These are phyloP conservation scores for Ibidorhyncha struthersii DNA, from an alignment of 2,113 vertebrate genomes.

Conservation along the genomic window DNA sequence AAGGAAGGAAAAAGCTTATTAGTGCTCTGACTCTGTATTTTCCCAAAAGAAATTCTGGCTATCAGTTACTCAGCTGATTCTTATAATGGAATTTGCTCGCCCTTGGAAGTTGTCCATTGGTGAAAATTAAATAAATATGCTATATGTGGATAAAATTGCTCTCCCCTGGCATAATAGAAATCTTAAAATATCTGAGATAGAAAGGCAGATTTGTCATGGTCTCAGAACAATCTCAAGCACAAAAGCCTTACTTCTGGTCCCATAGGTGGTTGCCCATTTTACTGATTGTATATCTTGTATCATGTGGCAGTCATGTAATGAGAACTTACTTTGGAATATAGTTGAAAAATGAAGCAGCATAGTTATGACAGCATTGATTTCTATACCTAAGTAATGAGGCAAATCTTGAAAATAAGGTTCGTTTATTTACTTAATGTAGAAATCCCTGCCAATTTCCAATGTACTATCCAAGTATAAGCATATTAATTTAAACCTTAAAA, in stretches of 20 bases:
- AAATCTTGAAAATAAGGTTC: neutral
- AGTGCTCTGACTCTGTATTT: neutral
- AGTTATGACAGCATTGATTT: neutral
- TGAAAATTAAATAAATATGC: slow-evolving; percentile 1
- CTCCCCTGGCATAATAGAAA: neutral
- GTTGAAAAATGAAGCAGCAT: neutral
- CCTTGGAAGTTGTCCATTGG: neutral
- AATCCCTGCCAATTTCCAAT: neutral
- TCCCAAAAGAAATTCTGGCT: slow-evolving; percentile 9
- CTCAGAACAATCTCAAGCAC: neutral
- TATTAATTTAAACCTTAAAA: slow-evolving; percentile 4
- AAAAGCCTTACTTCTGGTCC: neutral
- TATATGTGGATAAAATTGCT: neutral
- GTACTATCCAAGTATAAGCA: neutral
- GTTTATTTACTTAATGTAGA: neutral
- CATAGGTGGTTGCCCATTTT: neutral
- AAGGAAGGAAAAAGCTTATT: neutral
- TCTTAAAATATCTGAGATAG: neutral
- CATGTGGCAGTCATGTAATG: neutral
- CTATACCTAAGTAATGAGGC: neutral
- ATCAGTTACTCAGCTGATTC: neutral
- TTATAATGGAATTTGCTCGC: neutral
- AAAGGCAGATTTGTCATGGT: neutral
- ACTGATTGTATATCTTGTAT: neutral
- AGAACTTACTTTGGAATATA: neutral